Conservation (phyloP, 2,113 vertebrate species). For the Hiodon alosoides region DNA sequence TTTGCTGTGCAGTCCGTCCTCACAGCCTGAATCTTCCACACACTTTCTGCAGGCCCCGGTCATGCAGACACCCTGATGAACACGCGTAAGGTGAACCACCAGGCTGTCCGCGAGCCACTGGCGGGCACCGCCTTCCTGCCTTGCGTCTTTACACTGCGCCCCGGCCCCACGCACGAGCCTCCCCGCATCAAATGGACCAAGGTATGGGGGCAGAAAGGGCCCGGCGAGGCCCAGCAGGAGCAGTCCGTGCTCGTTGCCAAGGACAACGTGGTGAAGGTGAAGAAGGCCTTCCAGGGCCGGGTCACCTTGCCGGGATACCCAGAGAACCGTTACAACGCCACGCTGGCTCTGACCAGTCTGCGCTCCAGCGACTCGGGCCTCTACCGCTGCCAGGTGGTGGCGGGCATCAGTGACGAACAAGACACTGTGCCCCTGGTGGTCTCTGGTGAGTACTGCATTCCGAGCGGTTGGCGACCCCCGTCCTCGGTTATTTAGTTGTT, state of each 20-base stretch:
- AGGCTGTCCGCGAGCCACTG: slow-evolving; percentile 66
- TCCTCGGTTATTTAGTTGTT: no score
- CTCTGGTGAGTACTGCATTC: slow-evolving; percentile 65
- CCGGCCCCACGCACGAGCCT: slow-evolving; percentile 56
- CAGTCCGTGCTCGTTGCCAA: slow-evolving; percentile 85
- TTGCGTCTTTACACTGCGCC: slow-evolving; percentile 76
- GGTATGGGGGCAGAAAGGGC: slow-evolving; percentile 71
- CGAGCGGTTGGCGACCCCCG: no score
- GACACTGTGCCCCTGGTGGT: slow-evolving; percentile 87
- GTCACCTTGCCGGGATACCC: slow-evolving; percentile 75
- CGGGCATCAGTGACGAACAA: slow-evolving; percentile 88
- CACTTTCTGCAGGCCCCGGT: slow-evolving; percentile 53
- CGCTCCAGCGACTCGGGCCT: slow-evolving; percentile 84
- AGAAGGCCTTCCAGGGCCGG: slow-evolving; percentile 81
- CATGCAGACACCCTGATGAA: slow-evolving; percentile 69
- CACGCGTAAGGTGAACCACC: slow-evolving; percentile 77
- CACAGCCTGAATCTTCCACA: background rate
- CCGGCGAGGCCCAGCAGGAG: slow-evolving; percentile 72
- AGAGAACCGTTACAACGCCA: slow-evolving; percentile 76
- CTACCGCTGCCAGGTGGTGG: slow-evolving; percentile 90
- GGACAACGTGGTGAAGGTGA: slow-evolving; percentile 85
- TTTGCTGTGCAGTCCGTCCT: background rate
- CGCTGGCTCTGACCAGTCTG: slow-evolving; percentile 68
- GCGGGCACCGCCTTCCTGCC: slow-evolving; percentile 77
- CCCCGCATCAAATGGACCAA: slow-evolving; percentile 95